Evolutionary conservation across 2,797 vertebrate species (phyloP), one percentile per base, ranked within the genome.

Genomic region (Ambastaia sidthimunki): DNA sequence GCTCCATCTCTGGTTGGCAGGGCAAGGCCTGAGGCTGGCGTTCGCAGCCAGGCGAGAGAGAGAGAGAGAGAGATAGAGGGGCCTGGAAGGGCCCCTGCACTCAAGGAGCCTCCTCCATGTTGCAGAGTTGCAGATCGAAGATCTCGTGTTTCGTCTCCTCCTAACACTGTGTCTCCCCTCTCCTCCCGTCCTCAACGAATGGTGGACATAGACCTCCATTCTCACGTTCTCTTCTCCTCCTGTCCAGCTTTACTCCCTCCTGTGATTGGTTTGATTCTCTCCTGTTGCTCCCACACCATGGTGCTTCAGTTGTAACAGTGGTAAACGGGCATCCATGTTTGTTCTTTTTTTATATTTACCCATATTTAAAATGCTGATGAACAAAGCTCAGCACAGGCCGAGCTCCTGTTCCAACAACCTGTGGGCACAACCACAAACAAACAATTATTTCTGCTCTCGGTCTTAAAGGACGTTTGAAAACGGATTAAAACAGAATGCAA

Each of bases 271-370:
- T 95, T 90, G 94, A 95, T 95, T 95, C 91, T 93, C 95, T 96
- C 95, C 96, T 96, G 96, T 95, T 94, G 97, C 96, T 96, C 95
- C 97, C 96, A 96, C 96, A 96, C 95, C 94, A 96, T 96, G 96
- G 95, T 97, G 97, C 98, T 96, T 98, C 96, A 96, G 97, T 97
- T 97, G 96, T 98, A 98, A 97, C 98, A 98, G 97, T 98, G 97
- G 97, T 98, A 99, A 98, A 99, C 98, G 98, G 97, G 97, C 97
- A 98, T 99, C 98, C 97, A 93, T 99, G 98, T 97, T 97, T 96
- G 97, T 96, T 98, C 84, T 87, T 96, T 94, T 96, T 96, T 96
- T 95, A 94, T 97, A 98, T 97, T 98, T 98, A 98, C 97, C 96
- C 98, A 98, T 97, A 97, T 97, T 87, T 98, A 98, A 98, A 98